Conservation (phyloP, 2,113 vertebrate species). For the Mustelus asterias region DNA sequence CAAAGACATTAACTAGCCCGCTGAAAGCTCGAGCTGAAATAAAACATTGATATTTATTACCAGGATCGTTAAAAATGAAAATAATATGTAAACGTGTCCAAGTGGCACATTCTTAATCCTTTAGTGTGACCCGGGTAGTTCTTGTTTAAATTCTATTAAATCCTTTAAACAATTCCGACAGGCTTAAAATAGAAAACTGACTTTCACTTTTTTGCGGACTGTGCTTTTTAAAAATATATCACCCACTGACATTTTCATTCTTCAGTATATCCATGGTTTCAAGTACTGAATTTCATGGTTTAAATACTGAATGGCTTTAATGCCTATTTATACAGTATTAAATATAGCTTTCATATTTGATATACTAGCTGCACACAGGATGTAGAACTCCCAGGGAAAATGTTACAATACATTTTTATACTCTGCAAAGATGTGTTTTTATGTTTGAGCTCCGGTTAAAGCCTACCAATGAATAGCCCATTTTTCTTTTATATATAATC, state of each 20-base stretch:
- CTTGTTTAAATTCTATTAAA: neutral
- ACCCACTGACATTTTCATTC: neutral
- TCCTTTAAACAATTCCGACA: neutral
- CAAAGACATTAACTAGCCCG: no score
- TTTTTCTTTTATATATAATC: neutral
- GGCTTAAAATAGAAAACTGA: neutral
- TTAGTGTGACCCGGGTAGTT: neutral
- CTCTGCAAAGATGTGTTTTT: neutral
- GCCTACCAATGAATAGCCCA: neutral
- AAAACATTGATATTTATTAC: neutral
- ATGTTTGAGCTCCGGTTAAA: neutral
- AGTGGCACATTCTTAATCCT: neutral
- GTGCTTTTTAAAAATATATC: neutral
- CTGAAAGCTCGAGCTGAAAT: neutral
- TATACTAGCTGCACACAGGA: neutral
- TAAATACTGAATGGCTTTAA: neutral
- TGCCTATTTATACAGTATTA: neutral
- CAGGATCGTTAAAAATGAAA: neutral
- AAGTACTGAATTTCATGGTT: neutral
- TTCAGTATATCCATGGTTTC: neutral
- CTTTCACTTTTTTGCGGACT: neutral
- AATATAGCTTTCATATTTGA: conserved; percentile 12
- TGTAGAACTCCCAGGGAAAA: neutral
- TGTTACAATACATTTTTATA: neutral
- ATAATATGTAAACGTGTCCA: neutral